Base-by-base conservation (phyloP, 2,797 vertebrate species). In the Trichosurus vulpecula region DNA sequence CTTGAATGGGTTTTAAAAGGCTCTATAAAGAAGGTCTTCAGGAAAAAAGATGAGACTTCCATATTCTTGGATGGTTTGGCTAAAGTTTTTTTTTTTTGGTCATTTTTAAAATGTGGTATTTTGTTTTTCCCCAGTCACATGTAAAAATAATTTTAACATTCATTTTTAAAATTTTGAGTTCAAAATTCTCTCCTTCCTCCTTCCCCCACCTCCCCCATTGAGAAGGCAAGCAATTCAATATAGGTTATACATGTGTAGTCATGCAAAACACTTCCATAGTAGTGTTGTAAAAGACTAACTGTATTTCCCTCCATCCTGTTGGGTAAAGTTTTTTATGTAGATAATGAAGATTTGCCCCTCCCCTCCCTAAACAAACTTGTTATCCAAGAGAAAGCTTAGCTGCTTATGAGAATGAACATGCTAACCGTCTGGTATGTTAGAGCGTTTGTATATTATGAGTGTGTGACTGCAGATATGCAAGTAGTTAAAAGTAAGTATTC, bases 401-500 rank as follows among this genome's bases (percentile, higher is more conserved):
- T 89, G 51, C 11, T 25, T 58, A 90, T 92, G 35, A 53, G 41
- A 61, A 58, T 91, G 92, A n/a, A 92, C 41, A 87, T 51, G 41
- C 16, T 27, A 87, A 47, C n/a, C 47, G 22, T 81, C 19, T 47
- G 9, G 3, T 27, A 47, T 47, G 41, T 81, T 27, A 81, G 41
- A 87, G 41, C 47, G 74, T 22, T 47, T 87, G 27, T 47, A 29
- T 47, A 87, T 51, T 87, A 27, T 51, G 41, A 87, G 2, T 47
- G 25, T 47, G 2, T 51, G 25, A 47, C 27, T 87, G 41, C 25
- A 51, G 10, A 11, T 27, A 27, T 14, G 6, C 0, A 91, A 13
- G 0, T 10, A 92, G 53, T 96, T 74, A 47, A 51, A 14, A 52
- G 51, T 94, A 94, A 93, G 92, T 61, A 41, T 92, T 97, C 97